phyloP scores from a whole-genome alignment of 2,797 vertebrate genomes.

The Galago senegalensis region DNA sequence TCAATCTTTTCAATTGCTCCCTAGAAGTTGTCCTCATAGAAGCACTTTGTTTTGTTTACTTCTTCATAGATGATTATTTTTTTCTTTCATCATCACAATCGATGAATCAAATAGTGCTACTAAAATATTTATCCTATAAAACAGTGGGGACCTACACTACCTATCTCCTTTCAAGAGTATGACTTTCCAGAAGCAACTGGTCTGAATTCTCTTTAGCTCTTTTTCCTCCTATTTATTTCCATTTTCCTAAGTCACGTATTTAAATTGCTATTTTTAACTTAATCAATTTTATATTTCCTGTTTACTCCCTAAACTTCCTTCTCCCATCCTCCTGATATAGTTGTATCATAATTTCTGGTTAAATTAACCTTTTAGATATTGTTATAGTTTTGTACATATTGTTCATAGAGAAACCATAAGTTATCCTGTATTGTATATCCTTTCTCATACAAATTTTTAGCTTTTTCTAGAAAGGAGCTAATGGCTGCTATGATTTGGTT shows the following conservation, averaged over 20 bases:
- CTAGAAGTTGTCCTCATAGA: slow-evolving; percentile 1
- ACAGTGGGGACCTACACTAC: neutral
- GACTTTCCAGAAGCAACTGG: neutral
- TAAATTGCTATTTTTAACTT: slow-evolving; percentile 20
- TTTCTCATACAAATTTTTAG: neutral
- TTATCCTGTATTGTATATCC: neutral
- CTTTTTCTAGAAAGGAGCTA: neutral
- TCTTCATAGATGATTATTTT: slow-evolving; percentile 28
- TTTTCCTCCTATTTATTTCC: neutral
- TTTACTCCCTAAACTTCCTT: neutral
- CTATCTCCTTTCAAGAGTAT: neutral
- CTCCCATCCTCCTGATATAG: neutral
- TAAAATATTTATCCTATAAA: neutral
- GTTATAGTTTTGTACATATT: neutral
- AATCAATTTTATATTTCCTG: neutral
- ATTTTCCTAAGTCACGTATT: neutral
- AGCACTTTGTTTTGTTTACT: slow-evolving; percentile 20
- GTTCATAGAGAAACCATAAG: neutral
- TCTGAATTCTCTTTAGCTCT: neutral
- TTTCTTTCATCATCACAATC: neutral
- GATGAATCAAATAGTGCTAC: neutral
- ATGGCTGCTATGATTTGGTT: neutral
- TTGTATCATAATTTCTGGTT: slow-evolving; percentile 10
- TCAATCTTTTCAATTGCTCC: neutral
- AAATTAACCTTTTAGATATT: neutral